A percentile compares a stretch with the other conserved stretches of the same genome.
These are phyloP conservation scores for Haliclona indistincta DNA, from an alignment of 37 sponge, comb jelly and placozoan species.

Conservation along the genomic window DNA sequence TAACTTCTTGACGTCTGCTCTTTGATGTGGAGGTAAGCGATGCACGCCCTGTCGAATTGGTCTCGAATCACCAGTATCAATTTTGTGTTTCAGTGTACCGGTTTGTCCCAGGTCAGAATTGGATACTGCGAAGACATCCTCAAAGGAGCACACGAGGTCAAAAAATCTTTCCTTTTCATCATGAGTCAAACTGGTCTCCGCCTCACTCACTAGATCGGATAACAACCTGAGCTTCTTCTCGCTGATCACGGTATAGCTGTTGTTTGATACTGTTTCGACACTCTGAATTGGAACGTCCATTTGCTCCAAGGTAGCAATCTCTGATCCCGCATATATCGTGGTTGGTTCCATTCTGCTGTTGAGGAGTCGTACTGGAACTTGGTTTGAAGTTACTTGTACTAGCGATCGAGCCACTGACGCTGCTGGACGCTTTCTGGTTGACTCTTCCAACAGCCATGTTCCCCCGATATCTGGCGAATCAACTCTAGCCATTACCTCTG, in stretches of 20 bases:
- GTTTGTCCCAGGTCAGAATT: too few species aligned
- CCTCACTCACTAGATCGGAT: conserved; percentile 8
- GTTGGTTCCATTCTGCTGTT: conserved; percentile 9
- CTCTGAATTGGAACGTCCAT: background rate
- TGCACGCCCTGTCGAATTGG: conserved; percentile 43
- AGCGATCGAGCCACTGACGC: background rate
- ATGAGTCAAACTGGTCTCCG: background rate
- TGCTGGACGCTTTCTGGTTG: background rate
- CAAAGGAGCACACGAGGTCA: background rate
- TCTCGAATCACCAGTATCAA: conserved; percentile 31
- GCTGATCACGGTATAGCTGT: background rate
- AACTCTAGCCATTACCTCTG: background rate
- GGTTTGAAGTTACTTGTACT: background rate
- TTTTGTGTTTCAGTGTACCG: too few species aligned
- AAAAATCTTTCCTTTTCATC: background rate
- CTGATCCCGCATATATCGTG: conserved; percentile 13
- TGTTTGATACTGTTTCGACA: background rate
- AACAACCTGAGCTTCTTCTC: conserved; percentile 1
- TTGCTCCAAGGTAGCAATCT: background rate
- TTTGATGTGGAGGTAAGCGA: too few species aligned
- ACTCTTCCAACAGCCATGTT: conserved; percentile 17
- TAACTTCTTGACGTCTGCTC: conserved; percentile 13
- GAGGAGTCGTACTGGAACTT: conserved; percentile 9
- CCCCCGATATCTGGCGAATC: background rate
- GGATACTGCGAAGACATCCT: conserved; percentile 15